phyloP scores from a whole-genome alignment of 2,113 vertebrate genomes.

The Reinhardtius hippoglossoides region DNA sequence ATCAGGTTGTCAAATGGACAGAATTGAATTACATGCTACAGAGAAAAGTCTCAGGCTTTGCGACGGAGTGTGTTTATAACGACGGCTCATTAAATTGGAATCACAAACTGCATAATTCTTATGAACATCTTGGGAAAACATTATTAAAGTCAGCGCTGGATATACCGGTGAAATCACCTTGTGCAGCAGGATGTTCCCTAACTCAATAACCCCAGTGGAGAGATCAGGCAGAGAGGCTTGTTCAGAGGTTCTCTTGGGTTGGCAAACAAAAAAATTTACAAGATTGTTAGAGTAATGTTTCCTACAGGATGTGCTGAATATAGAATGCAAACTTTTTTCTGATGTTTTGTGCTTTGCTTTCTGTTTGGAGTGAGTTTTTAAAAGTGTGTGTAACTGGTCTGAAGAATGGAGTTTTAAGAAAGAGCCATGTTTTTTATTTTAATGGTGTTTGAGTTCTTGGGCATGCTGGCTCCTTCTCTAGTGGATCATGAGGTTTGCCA shows the following conservation, averaged over 20 bases:
- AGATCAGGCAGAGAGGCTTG: slow-evolving; percentile 17
- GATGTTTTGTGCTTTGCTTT: not conserved
- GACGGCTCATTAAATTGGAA: slow-evolving; percentile 46
- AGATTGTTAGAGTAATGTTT: not conserved
- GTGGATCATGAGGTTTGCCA: too few species aligned
- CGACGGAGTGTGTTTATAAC: slow-evolving; percentile 35
- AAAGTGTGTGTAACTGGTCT: not conserved
- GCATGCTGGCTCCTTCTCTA: too few species aligned
- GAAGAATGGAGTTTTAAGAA: not conserved
- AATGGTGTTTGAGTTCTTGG: too few species aligned
- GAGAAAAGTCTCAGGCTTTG: not conserved
- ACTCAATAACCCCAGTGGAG: not conserved
- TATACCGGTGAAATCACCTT: not conserved
- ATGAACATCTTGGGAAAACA: slow-evolving; percentile 1
- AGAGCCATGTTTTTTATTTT: not conserved
- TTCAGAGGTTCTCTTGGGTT: slow-evolving; percentile 12
- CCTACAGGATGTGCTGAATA: not conserved
- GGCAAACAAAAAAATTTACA: not conserved
- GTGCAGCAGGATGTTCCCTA: not conserved
- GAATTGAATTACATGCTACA: not conserved
- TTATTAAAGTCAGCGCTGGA: not conserved
- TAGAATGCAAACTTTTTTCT: not conserved
- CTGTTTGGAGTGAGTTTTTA: not conserved
- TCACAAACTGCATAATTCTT: slow-evolving; percentile 26
- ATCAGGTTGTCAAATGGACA: slow-evolving; percentile 22